Percentiles rank a stretch among this genome's conserved stretches.
Conservation (phyloP, 2,888 invertebrate genomes). For the Stenchaetothrips biformis region DNA sequence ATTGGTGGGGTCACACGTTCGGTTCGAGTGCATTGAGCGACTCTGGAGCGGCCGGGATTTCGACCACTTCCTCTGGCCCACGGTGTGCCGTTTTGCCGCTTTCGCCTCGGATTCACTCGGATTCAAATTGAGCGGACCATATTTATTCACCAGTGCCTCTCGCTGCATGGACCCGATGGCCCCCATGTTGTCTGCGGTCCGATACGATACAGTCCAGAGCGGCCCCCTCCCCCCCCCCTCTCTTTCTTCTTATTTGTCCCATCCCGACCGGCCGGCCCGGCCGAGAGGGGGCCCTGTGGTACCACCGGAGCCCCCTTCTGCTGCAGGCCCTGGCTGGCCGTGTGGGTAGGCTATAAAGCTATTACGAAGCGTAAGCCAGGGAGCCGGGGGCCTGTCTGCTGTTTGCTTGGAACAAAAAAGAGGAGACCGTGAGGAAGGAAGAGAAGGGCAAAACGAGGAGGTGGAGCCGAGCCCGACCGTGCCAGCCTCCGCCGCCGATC, state of each 20-base stretch:
- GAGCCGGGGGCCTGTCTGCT: conserved; percentile 20
- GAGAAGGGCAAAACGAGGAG: not conserved
- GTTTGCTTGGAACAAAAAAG: conserved; percentile 23
- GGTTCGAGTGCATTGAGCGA: too few relatives aligned
- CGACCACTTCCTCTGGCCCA: too few relatives aligned
- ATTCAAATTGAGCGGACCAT: too few relatives aligned
- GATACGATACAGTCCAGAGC: conserved; percentile 1
- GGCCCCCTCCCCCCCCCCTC: not conserved
- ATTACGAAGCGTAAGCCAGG: conserved; percentile 22
- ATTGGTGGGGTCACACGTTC: too few relatives aligned
- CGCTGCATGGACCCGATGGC: not conserved
- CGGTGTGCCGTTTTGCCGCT: too few relatives aligned
- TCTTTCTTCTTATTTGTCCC: not conserved
- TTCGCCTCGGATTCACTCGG: too few relatives aligned
- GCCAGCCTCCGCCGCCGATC: not conserved
- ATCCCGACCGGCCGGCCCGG: not conserved
- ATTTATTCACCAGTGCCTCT: too few relatives aligned
- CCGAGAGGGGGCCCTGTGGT: not conserved
- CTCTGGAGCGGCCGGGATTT: too few relatives aligned
- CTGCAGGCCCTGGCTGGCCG: not conserved
- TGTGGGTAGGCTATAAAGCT: conserved; percentile 22
- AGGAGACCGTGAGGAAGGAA: not conserved
- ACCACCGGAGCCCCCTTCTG: not conserved
- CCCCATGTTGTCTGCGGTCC: not conserved
- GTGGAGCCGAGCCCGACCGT: too few relatives aligned